Percentiles rank a stretch among this genome's conserved stretches.
phyloP scores from a whole-genome alignment of 2,797 vertebrate species.

The Xenentodon cancila region DNA sequence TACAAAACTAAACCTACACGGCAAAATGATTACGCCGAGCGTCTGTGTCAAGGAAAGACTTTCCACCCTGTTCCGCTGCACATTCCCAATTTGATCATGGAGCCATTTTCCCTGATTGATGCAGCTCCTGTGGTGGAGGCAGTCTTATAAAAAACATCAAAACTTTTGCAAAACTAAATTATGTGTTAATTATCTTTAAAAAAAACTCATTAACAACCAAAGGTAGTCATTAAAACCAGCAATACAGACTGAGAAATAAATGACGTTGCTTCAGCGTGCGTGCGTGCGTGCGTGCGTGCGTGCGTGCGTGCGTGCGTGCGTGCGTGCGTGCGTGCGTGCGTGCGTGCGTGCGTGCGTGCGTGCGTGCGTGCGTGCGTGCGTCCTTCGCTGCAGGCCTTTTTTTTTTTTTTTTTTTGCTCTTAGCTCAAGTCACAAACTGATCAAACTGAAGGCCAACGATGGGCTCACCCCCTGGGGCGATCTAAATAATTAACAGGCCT shows the following conservation, averaged over 20 bases:
- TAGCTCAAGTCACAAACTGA: conserved; percentile 57
- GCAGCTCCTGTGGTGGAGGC: not conserved
- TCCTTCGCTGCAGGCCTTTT: conserved; percentile 36
- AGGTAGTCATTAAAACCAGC: not conserved
- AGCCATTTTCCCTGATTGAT: not conserved
- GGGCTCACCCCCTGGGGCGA: conserved; percentile 52
- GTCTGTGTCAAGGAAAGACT: too few species aligned
- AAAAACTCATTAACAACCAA: not conserved
- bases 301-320: too few species aligned
- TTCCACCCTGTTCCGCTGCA: not conserved
- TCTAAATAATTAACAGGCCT: conserved; percentile 82
- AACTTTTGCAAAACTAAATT: conserved; percentile 1
- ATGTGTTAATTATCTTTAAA: not conserved
- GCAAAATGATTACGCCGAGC: too few species aligned
- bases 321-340: too few species aligned
- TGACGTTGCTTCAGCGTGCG: not conserved
- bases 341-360: too few species aligned
- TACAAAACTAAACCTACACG: too few species aligned
- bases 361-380: conserved; percentile 11
- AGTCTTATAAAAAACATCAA: not conserved
- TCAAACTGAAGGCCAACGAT: conserved; percentile 66
- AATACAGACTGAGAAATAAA: conserved; percentile 4
- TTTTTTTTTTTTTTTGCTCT: conserved; percentile 8
- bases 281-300: too few species aligned
- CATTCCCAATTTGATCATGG: too few species aligned